These are phyloP conservation scores for Lapara coniferarum DNA, from an alignment of 2,888 invertebrate species.

Conservation along the genomic window DNA sequence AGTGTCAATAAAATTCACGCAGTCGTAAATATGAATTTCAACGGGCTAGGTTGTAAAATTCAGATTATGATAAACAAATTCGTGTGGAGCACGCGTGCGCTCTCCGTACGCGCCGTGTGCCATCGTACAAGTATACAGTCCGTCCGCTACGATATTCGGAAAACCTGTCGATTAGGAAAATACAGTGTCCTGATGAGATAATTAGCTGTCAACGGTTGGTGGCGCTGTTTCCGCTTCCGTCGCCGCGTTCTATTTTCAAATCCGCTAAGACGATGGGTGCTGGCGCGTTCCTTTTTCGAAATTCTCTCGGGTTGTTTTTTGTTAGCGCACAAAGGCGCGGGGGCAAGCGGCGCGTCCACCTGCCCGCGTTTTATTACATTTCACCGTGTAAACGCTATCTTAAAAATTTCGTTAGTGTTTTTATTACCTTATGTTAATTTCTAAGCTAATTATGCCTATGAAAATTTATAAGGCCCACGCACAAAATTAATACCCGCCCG, in stretches of 20 bases:
- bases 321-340: constrained; percentile 34
- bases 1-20: constrained; percentile 68
- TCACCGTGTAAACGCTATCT: constrained; percentile 73
- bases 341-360: constrained; percentile 54
- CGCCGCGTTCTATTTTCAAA: constrained; percentile 78
- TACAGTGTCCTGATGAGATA: constrained; percentile 70
- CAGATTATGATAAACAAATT: constrained; percentile 73
- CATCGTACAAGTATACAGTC: not conserved
- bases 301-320: constrained; percentile 39
- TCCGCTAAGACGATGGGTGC: constrained; percentile 59
- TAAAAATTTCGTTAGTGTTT: constrained; percentile 80
- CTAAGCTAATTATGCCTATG: constrained; percentile 82
- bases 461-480: constrained; percentile 77
- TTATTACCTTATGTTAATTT: constrained; percentile 82
- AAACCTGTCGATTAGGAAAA: constrained; percentile 78
- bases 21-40: constrained; percentile 72
- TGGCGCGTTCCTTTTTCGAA: constrained; percentile 46
- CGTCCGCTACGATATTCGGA: constrained; percentile 44
- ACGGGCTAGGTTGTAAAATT: constrained; percentile 70
- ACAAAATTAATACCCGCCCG: constrained; percentile 72
- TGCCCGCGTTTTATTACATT: constrained; percentile 70
- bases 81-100: constrained; percentile 39
- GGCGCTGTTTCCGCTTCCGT: constrained; percentile 79
- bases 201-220: constrained; percentile 80
- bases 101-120: constrained; percentile 30